A percentile compares a stretch with the other conserved stretches of the same genome.
Conservation (phyloP, 2,797 vertebrate genomes). For the Scomberomorus guttatus region DNA sequence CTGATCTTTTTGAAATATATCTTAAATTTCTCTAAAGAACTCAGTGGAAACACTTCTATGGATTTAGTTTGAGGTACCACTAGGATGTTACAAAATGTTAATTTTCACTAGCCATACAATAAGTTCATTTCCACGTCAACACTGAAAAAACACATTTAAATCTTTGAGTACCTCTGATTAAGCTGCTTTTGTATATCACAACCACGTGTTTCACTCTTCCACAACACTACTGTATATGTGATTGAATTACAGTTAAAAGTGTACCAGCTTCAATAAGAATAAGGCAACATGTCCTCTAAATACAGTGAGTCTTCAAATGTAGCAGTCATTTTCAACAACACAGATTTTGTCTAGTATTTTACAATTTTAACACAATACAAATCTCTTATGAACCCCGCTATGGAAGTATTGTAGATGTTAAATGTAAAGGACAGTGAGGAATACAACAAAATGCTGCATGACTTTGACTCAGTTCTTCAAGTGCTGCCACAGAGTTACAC, state of each 20-base stretch:
- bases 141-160: slow-evolving; percentile 3
- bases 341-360: slow-evolving; percentile 20
- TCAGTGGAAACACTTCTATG: not conserved
- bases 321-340: slow-evolving; percentile 12
- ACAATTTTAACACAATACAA: not conserved
- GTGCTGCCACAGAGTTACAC: not conserved
- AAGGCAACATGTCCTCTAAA: not conserved
- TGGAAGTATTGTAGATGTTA: slow-evolving; percentile 5
- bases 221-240: not conserved
- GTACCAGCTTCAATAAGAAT: slow-evolving; percentile 10
- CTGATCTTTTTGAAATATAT: slow-evolving; percentile 22
- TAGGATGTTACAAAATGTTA: not conserved
- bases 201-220: slow-evolving; percentile 1
- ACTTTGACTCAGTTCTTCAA: not conserved
- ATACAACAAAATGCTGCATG: slow-evolving; percentile 7
- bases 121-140: slow-evolving; percentile 18
- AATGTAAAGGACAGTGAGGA: not conserved
- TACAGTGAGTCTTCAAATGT: slow-evolving; percentile 3
- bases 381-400: not conserved
- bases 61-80: slow-evolving; percentile 18
- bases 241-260: slow-evolving; percentile 5
- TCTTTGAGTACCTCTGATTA: slow-evolving; percentile 14
- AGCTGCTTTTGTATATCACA: slow-evolving; percentile 11
- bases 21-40: not conserved
- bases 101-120: slow-evolving; percentile 5